Conservation (phyloP, 2,113 vertebrate genomes). For the Zootoca vivipara region DNA sequence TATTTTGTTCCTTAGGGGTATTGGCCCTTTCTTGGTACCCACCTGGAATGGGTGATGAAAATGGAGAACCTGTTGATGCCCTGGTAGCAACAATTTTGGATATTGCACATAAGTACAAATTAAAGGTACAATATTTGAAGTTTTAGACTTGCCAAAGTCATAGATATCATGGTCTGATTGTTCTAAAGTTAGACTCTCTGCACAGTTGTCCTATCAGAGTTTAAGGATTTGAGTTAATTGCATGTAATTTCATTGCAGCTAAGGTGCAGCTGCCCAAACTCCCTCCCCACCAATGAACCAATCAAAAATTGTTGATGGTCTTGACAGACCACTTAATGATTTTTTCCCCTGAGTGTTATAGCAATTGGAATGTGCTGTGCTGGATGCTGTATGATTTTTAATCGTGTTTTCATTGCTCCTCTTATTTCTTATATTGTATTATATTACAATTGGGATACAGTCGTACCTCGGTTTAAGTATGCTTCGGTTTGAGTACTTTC, state of each 20-base stretch:
- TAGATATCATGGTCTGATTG: not conserved
- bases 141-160: not conserved
- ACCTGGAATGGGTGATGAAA: constrained; percentile 86
- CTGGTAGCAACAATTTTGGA: constrained; percentile 89
- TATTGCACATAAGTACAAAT: constrained; percentile 88
- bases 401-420: too few species aligned
- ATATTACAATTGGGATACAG: too few species aligned
- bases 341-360: too few species aligned
- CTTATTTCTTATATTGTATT: too few species aligned
- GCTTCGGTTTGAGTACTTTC: too few species aligned
- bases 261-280: not conserved
- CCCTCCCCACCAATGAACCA: too few species aligned
- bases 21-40: constrained; percentile 96
- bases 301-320: too few species aligned
- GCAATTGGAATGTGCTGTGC: too few species aligned
- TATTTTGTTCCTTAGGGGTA: constrained; percentile 82
- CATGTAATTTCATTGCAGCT: not conserved
- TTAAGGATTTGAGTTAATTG: not conserved
- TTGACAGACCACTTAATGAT: too few species aligned
- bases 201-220: not conserved
- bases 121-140: constrained; percentile 83
- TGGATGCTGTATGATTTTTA: too few species aligned
- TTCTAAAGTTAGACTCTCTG: not conserved
- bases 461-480: too few species aligned
- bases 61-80: constrained; percentile 86